These are phyloP conservation scores for Atlantisia rogersi DNA, from an alignment of 2,113 vertebrate species.

Conservation along the genomic window DNA sequence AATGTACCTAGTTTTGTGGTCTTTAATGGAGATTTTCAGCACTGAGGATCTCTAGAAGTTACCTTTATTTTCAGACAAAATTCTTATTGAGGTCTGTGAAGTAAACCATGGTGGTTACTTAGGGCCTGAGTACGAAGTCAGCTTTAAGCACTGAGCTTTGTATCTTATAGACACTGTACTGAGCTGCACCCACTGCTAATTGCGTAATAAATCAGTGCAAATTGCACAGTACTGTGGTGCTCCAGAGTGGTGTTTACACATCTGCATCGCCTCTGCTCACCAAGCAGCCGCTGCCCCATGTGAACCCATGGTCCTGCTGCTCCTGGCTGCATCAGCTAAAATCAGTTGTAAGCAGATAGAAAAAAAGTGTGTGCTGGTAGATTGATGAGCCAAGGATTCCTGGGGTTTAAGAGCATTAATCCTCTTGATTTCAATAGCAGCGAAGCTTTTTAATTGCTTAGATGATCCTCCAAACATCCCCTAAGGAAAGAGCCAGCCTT, in stretches of 20 bases:
- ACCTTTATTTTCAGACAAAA: neutral
- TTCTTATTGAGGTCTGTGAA: accelerated
- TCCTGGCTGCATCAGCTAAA: neutral
- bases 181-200: neutral
- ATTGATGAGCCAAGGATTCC: neutral
- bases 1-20: neutral
- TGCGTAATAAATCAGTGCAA: constrained; percentile 19
- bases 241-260: neutral
- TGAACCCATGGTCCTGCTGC: neutral
- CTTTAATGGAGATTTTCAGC: neutral
- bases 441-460: neutral
- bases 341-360: neutral
- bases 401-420: constrained; percentile 7
- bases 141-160: neutral
- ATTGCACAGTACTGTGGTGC: neutral
- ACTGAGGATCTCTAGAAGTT: neutral
- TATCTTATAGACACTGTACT: neutral
- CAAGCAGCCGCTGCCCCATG: neutral
- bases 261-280: neutral
- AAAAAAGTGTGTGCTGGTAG: neutral
- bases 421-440: neutral
- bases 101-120: neutral
- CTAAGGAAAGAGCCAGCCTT: neutral
- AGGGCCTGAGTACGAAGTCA: neutral
- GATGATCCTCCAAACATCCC: neutral